A percentile compares a stretch with the other conserved stretches of the same genome.
These are phyloP conservation scores for Alexandromys fortis DNA, from an alignment of 2,113 vertebrate species.

Conservation along the genomic window DNA sequence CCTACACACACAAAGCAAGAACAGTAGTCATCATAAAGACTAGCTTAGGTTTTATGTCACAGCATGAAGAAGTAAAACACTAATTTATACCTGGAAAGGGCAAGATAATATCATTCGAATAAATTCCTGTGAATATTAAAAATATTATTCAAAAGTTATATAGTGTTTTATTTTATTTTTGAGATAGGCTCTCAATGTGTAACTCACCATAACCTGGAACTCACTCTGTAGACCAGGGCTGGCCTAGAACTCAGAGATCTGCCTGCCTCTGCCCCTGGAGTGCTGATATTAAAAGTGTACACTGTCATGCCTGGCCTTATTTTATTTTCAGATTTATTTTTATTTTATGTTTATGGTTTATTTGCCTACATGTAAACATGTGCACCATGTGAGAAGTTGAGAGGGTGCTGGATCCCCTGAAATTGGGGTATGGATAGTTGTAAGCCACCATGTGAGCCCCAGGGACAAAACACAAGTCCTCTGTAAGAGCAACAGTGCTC, in stretches of 20 bases:
- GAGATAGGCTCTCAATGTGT: not conserved
- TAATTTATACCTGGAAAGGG: not conserved
- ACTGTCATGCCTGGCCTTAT: not conserved
- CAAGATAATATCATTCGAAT: constrained; percentile 6
- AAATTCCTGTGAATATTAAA: constrained; percentile 51
- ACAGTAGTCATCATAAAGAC: not conserved
- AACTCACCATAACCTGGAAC: not conserved
- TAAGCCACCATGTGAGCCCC: not conserved
- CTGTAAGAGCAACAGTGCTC: not conserved
- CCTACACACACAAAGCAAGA: not conserved
- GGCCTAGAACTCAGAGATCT: not conserved
- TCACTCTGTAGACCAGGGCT: not conserved
- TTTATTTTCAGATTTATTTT: not conserved
- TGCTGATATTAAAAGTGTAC: not conserved
- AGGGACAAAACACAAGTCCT: not conserved
- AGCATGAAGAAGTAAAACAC: not conserved
- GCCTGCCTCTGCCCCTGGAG: not conserved
- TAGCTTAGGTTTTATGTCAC: not conserved
- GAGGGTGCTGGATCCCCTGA: not conserved
- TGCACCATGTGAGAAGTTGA: not conserved
- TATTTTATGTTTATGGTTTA: not conserved
- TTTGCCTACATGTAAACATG: not conserved
- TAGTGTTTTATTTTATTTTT: not conserved
- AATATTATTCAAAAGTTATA: not conserved
- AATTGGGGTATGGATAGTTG: not conserved